Base-by-base conservation (phyloP, 2,113 vertebrate genomes). In the Nycticryphes semicollaris region DNA sequence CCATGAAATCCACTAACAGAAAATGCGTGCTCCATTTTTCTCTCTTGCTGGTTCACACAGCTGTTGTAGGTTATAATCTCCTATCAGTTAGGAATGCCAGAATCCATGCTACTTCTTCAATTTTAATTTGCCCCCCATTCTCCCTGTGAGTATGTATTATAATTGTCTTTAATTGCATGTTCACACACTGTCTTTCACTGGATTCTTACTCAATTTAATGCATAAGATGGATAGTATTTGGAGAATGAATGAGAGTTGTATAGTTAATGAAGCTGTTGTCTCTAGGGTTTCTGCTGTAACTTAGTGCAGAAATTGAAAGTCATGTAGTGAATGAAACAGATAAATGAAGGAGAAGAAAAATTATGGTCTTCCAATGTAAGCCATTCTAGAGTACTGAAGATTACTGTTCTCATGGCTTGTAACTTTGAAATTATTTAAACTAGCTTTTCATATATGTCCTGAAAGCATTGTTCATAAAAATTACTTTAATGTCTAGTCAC, bases 91-190 rank as follows among this genome's bases (percentile, higher is more conserved):
- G 30, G 60, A 81, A 79, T 93, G 73, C 60, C 68, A 89, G 48
- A 86, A 73, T 91, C 87, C 12, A 23, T 60, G n/a, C 51, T 81
- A 21, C 72, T 86, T 7, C 35, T 78, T 94, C 51, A 72, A 9
- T 88, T 96, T 89, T 89, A 75, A 90, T 64, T 96, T 84, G 64
- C 25, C 37, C 68, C 51, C 33, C 41, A 30, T 78, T 96, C 35
- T 92, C 30, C 30, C 60, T 81, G 14, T 56, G 62, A 85, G 67
- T 43, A 15, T 86, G 68, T 63, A 13, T 90, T 90, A 70, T 92
- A 93, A 72, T 94, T 93, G 70, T 56, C 82, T 72, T 88, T 93
- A 94, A 86, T 94, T 95, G 74, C 68, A 74, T 67, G 75, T 93
- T 95, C 78, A 35, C 30, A 33, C 24, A 12, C 41, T 50, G 45